These are phyloP conservation scores for Choloepus didactylus DNA, from an alignment of 2,797 vertebrate species.

Conservation along the genomic window DNA sequence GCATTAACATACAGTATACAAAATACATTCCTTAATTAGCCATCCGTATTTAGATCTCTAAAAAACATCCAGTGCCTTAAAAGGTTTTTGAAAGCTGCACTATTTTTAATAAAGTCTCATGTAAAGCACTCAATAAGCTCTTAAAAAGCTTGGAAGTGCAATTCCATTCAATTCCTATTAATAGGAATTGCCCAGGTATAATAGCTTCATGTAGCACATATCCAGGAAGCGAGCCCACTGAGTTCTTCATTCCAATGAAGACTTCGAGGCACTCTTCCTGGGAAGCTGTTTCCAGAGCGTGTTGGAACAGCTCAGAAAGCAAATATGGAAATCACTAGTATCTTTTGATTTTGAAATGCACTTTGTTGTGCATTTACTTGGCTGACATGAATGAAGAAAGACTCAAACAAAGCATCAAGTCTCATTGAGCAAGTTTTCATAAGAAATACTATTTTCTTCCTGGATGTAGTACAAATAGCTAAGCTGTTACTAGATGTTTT, in stretches of 20 bases:
- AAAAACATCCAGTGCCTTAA: conserved; percentile 68
- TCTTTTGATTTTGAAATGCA: conserved; percentile 71
- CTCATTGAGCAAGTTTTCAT: conserved; percentile 56
- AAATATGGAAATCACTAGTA: conserved; percentile 67
- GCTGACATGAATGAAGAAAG: conserved; percentile 54
- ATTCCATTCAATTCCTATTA: conserved; percentile 74
- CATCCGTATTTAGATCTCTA: conserved; percentile 78
- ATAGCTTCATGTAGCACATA: conserved; percentile 10
- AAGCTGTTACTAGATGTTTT: conserved; percentile 21
- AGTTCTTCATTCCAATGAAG: not conserved
- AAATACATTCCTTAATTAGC: conserved; percentile 76
- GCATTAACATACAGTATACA: conserved; percentile 64
- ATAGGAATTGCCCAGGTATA: conserved; percentile 68
- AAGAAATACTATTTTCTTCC: conserved; percentile 56
- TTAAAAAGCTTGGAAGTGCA: conserved; percentile 74
- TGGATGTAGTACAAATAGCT: conserved; percentile 30
- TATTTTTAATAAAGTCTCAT: conserved; percentile 79
- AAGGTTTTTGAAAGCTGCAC: conserved; percentile 71
- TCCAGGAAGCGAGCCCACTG: not conserved
- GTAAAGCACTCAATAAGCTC: conserved; percentile 75
- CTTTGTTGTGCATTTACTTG: conserved; percentile 40
- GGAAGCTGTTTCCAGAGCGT: not conserved
- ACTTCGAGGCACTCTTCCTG: not conserved
- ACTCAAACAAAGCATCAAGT: conserved; percentile 30
- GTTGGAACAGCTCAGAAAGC: conserved; percentile 59